phyloP scores from a whole-genome alignment of 2,888 invertebrate species.

The Trissonchulus latispiculum region DNA sequence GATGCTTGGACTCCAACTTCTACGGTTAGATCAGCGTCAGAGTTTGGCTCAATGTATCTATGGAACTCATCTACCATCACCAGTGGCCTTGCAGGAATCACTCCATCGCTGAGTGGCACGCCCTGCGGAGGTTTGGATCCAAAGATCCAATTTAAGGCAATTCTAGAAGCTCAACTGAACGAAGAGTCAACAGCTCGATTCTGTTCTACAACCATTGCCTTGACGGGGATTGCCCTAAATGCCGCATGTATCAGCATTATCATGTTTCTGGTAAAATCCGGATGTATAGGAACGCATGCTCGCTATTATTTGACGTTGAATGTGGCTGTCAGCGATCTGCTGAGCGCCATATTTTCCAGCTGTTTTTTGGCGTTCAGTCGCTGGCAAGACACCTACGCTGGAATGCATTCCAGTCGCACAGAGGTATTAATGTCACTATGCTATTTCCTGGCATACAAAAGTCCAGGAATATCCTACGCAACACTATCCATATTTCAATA shows the following conservation, averaged over 20 bases:
- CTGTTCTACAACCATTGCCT: background rate
- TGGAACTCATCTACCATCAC: no score
- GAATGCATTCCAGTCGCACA: background rate
- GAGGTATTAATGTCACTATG: background rate
- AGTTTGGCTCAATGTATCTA: no score
- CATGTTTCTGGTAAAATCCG: background rate
- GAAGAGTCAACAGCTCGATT: background rate
- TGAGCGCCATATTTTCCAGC: background rate
- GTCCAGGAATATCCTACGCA: background rate
- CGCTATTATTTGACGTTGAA: background rate
- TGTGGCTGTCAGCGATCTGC: background rate
- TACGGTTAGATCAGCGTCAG: no score
- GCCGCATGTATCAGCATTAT: background rate
- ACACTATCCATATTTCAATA: background rate
- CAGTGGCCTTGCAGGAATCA: no score
- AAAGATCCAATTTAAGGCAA: no score
- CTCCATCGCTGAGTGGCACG: no score
- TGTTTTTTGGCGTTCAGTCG: background rate
- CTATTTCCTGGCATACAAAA: background rate
- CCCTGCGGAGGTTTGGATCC: no score
- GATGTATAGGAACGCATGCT: background rate
- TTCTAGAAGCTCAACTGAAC: background rate
- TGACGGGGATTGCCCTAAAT: background rate
- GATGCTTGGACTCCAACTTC: no score
- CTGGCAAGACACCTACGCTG: background rate